Evolutionary conservation across 1,140 invertebrate genomes (phyloP).

Genomic region (Nasonia vitripennis): DNA sequence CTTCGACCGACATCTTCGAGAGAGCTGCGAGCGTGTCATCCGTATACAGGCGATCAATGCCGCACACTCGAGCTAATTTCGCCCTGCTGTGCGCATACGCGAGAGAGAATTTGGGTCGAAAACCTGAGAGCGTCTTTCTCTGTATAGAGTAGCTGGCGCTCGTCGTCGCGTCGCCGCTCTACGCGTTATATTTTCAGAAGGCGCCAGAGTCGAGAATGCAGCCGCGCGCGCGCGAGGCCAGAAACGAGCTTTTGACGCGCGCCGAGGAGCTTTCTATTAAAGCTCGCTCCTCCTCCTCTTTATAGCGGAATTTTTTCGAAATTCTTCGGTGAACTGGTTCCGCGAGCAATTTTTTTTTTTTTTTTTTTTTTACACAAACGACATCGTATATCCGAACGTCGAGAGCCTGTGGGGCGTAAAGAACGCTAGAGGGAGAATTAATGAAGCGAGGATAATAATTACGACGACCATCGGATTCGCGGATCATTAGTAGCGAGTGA

Average conservation of each 20-base stretch:
- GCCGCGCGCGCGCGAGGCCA: too few species aligned
- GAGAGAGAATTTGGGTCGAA: conserved; percentile 48
- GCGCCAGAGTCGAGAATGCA: conserved; percentile 35
- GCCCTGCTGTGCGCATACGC: not conserved
- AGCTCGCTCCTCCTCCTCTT: not conserved
- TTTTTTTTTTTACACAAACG: not conserved
- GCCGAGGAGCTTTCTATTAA: not conserved
- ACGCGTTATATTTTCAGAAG: conserved; percentile 51
- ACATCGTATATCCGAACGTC: too few species aligned
- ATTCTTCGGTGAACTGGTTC: not conserved
- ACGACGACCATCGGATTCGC: too few species aligned
- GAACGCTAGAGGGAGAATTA: too few species aligned
- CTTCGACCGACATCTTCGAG: too few species aligned
- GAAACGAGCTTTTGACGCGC: not conserved
- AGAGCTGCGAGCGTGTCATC: too few species aligned
- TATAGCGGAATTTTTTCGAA: not conserved
- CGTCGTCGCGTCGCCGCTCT: conserved; percentile 23
- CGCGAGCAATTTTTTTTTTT: not conserved
- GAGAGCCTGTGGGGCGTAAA: too few species aligned
- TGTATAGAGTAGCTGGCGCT: conserved; percentile 9
- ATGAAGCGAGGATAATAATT: too few species aligned
- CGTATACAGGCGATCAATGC: conserved; percentile 14
- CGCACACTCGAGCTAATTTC: conserved; percentile 38
- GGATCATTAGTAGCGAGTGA: too few species aligned
- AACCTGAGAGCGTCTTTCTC: conserved; percentile 25